Percentiles rank a stretch among this genome's conserved stretches.
These are phyloP conservation scores for Cairina moschata DNA, from an alignment of 2,113 vertebrate genomes.

Conservation along the genomic window DNA sequence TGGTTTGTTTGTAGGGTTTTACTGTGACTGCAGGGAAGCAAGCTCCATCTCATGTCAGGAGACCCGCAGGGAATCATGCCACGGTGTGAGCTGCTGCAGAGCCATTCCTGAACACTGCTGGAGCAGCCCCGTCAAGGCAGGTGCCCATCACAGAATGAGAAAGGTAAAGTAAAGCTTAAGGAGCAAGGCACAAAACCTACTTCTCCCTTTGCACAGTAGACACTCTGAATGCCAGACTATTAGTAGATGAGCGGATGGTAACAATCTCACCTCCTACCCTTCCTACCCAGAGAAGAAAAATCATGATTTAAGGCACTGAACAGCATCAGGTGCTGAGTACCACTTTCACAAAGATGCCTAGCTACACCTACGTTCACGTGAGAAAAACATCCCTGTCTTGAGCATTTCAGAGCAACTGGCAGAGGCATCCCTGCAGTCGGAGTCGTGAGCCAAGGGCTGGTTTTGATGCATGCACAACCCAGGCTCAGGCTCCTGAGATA, in stretches of 20 bases:
- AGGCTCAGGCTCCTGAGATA: not conserved
- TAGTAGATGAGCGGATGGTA: conserved; percentile 26
- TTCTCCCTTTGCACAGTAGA: not conserved
- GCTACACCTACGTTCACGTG: not conserved
- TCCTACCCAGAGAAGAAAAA: not conserved
- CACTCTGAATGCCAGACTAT: conserved; percentile 3
- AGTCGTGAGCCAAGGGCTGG: not conserved
- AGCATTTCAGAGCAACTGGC: not conserved
- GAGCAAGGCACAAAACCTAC: not conserved
- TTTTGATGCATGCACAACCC: not conserved
- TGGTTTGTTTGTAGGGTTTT: not conserved
- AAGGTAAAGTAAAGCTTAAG: not conserved
- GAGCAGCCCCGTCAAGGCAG: not conserved
- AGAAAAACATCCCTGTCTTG: not conserved
- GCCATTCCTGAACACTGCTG: not conserved
- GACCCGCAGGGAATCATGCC: rapidly evolving
- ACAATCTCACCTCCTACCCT: not conserved
- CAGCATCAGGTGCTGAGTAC: not conserved
- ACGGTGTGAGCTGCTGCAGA: not conserved
- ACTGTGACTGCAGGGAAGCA: not conserved
- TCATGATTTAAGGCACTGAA: not conserved
- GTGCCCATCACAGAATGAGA: rapidly evolving
- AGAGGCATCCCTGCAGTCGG: not conserved
- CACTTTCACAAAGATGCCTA: not conserved
- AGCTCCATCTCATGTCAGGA: not conserved